phyloP scores from a whole-genome alignment of 2,113 vertebrate genomes.

The Psilopsiagon aymara region DNA sequence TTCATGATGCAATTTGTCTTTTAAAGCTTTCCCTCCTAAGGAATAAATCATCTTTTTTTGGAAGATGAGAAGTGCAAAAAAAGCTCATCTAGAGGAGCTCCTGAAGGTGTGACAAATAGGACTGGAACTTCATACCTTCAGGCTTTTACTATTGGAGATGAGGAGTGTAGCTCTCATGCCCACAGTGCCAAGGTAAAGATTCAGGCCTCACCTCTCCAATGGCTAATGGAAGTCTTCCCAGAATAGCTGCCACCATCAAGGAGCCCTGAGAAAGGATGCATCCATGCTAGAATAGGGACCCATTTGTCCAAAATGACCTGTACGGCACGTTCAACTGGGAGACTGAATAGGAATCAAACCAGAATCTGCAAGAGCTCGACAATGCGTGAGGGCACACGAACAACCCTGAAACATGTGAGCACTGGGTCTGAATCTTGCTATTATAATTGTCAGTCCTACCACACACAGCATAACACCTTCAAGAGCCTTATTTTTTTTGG shows the following conservation, averaged over 20 bases:
- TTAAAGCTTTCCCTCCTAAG: neutral
- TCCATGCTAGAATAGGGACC: neutral
- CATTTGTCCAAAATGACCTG: neutral
- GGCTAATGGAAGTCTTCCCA: neutral
- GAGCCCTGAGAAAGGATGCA: neutral
- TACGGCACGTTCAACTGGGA: neutral
- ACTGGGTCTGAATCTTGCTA: neutral
- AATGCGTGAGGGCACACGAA: neutral
- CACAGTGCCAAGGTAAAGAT: neutral
- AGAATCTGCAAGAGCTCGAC: neutral
- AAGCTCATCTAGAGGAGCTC: neutral
- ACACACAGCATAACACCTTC: neutral
- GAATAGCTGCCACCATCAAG: neutral
- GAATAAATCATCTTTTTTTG: neutral
- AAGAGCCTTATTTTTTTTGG: neutral
- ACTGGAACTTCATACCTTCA: neutral
- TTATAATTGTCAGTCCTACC: neutral
- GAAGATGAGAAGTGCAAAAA: neutral
- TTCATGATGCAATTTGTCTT: neutral
- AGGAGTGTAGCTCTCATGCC: neutral
- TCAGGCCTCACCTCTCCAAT: neutral
- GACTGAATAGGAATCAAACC: neutral
- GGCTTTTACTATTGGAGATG: neutral
- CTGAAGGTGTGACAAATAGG: neutral
- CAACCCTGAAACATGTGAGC: fast-evolving